phyloP scores from a whole-genome alignment of 23 tunicate genomes.

The Aplidium turbinatum region DNA sequence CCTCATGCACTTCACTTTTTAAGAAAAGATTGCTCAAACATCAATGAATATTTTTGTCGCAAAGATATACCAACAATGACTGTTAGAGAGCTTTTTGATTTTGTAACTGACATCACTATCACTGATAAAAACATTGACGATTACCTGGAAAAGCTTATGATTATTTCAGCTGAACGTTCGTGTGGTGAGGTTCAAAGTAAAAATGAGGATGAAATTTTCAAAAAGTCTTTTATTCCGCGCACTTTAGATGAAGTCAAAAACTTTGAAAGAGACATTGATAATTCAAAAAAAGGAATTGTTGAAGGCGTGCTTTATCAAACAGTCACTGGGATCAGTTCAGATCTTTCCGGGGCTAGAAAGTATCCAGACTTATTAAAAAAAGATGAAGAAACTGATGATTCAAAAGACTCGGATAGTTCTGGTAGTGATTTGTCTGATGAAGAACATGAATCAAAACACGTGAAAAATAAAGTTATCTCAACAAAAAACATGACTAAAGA shows the following conservation, averaged over 20 bases:
- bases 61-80: conserved; percentile 79
- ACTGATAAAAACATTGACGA: conserved; percentile 69
- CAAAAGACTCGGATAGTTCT: neutral
- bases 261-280: conserved; percentile 63
- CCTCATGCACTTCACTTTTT: conserved; percentile 84
- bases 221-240: conserved; percentile 71
- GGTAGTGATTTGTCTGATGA: neutral
- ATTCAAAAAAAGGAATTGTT: conserved; percentile 51
- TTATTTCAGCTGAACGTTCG: conserved; percentile 39
- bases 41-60: conserved; percentile 79
- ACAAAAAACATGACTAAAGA: conserved; percentile 85
- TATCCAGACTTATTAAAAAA: conserved; percentile 26
- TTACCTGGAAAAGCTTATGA: conserved; percentile 69
- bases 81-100: conserved; percentile 83
- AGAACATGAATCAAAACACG: neutral
- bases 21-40: conserved; percentile 85
- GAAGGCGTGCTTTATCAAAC: conserved; percentile 66
- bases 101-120: conserved; percentile 85
- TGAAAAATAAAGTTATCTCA: conserved; percentile 38
- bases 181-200: conserved; percentile 14
- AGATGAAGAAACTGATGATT: conserved; percentile 19
- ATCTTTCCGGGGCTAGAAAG: conserved; percentile 35
- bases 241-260: conserved; percentile 71
- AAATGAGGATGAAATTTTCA: conserved; percentile 76
- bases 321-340: conserved; percentile 69